Evolutionary conservation across 2,113 vertebrate species (phyloP).

Genomic region (Ptyas mucosa): DNA sequence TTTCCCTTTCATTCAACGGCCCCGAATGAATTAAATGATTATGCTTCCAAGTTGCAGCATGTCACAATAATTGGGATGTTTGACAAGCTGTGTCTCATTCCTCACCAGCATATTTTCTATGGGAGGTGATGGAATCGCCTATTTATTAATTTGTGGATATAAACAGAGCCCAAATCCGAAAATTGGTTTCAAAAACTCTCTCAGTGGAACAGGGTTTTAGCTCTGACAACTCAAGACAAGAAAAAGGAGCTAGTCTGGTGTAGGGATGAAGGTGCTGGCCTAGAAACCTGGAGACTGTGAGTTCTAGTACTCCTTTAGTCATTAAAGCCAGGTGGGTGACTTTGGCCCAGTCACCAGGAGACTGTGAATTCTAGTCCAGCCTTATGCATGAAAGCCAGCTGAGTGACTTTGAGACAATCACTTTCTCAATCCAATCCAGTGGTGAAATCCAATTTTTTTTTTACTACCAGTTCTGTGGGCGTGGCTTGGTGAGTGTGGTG

Average conservation of each 20-base stretch:
- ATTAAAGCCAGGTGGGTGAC: too few relatives aligned
- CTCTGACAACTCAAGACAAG: neutral
- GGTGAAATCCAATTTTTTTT: too few relatives aligned
- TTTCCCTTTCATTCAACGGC: neutral
- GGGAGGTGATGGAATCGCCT: neutral
- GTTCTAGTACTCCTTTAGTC: too few relatives aligned
- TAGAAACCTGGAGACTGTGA: neutral
- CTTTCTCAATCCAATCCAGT: too few relatives aligned
- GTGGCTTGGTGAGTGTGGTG: too few relatives aligned
- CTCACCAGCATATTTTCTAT: neutral
- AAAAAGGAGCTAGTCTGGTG: neutral
- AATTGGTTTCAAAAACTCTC: neutral
- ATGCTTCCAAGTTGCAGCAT: neutral
- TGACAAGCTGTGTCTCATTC: neutral
- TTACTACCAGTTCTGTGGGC: too few relatives aligned
- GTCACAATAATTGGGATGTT: conserved; percentile 6
- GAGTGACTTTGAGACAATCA: too few relatives aligned
- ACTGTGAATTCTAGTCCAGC: too few relatives aligned
- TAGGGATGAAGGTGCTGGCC: neutral
- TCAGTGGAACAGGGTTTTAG: neutral
- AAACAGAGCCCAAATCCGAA: neutral
- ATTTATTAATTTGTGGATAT: neutral
- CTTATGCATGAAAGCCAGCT: too few relatives aligned
- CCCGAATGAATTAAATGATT: conserved; percentile 5
- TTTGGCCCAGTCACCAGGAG: too few relatives aligned